Evolutionary conservation across 2,797 vertebrate genomes (phyloP).

Genomic region (Amphiprion clarkii): DNA sequence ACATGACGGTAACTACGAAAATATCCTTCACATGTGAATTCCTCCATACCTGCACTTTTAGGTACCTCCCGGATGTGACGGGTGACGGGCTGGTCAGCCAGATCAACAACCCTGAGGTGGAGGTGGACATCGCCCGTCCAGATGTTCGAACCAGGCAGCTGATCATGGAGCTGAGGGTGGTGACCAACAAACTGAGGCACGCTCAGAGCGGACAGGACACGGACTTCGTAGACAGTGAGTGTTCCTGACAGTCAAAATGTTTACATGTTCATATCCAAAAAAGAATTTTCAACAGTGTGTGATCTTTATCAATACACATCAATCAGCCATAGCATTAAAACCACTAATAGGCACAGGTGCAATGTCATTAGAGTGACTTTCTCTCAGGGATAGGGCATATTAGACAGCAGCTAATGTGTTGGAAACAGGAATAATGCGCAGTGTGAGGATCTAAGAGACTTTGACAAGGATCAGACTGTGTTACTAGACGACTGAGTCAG

Average conservation of each 20-base stretch:
- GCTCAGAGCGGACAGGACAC: constrained; percentile 89
- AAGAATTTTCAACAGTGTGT: not conserved
- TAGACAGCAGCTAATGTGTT: too few relatives aligned
- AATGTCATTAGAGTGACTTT: too few relatives aligned
- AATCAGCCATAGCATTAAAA: too few relatives aligned
- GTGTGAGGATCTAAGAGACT: too few relatives aligned
- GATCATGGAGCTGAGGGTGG: constrained; percentile 90
- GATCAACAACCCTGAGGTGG: constrained; percentile 91
- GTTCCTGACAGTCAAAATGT: not conserved
- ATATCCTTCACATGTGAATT: not conserved
- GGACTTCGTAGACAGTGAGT: constrained; percentile 90
- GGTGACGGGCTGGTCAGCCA: constrained; percentile 87
- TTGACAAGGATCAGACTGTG: too few relatives aligned
- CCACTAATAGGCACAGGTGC: too few relatives aligned
- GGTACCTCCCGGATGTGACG: constrained; percentile 89
- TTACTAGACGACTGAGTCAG: too few relatives aligned
- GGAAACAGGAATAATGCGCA: too few relatives aligned
- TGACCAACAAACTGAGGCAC: constrained; percentile 87
- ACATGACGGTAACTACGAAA: not conserved
- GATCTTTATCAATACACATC: not conserved
- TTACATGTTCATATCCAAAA: not conserved
- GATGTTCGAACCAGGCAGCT: constrained; percentile 88
- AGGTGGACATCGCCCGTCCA: constrained; percentile 84
- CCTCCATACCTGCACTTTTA: constrained; percentile 52
- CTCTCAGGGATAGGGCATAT: too few relatives aligned